Evolutionary conservation across 2,797 vertebrate genomes (phyloP).

Genomic region (Hirundo rustica): DNA sequence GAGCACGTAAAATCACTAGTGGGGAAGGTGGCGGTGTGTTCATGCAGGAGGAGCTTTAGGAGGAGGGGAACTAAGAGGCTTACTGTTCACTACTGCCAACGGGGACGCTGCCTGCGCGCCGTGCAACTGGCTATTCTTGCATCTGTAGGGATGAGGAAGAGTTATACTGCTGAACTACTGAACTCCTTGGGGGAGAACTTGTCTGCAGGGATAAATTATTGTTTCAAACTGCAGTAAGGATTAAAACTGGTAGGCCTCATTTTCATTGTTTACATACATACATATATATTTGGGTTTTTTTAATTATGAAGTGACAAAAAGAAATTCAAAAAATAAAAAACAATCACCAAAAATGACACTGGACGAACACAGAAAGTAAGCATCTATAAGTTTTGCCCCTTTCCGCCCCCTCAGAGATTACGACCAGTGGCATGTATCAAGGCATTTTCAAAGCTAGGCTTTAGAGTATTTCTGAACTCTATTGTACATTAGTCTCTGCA

Average conservation of each 20-base stretch:
- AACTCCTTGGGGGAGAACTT: background rate
- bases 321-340: background rate
- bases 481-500: conserved; percentile 14
- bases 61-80: background rate
- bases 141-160: background rate
- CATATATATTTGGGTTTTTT: background rate
- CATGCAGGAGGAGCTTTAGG: background rate
- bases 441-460: conserved; percentile 12
- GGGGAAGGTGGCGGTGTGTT: background rate
- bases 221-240: background rate
- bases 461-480: conserved; percentile 5
- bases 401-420: background rate
- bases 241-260: background rate
- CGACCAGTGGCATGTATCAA: background rate
- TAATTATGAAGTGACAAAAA: background rate
- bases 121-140: background rate
- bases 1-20: background rate
- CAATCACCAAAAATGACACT: background rate
- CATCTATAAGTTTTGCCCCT: background rate
- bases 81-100: background rate
- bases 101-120: background rate
- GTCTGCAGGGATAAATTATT: background rate
- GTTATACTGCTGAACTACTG: background rate
- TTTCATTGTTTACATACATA: background rate
- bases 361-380: background rate